phyloP scores from a whole-genome alignment of 2,888 invertebrate genomes.

The Ferrisia virgata region DNA sequence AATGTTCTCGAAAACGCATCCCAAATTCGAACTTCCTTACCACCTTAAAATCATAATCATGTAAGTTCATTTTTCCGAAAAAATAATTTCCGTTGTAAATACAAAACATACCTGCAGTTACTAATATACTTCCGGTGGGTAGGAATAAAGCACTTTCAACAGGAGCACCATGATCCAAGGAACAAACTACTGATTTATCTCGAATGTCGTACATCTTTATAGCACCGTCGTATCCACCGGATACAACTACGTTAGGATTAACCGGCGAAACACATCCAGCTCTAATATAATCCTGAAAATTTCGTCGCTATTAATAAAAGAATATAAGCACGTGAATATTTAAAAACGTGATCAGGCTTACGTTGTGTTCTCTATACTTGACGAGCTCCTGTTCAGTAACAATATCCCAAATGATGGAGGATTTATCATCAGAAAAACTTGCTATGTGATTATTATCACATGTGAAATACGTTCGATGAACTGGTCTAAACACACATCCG shows the following conservation, averaged over 20 bases:
- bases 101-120: slow-evolving; percentile 69
- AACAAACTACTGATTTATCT: slow-evolving; percentile 64
- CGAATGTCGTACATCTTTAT: slow-evolving; percentile 86
- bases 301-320: not conserved
- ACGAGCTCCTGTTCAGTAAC: slow-evolving; percentile 62
- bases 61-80: not conserved
- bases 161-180: slow-evolving; percentile 82
- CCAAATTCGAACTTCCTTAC: slow-evolving; percentile 88
- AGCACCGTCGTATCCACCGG: slow-evolving; percentile 85
- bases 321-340: not conserved
- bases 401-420: slow-evolving; percentile 86
- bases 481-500: slow-evolving; percentile 54
- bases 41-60: slow-evolving; percentile 58
- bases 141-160: slow-evolving; percentile 85
- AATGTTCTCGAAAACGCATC: slow-evolving; percentile 85
- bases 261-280: slow-evolving; percentile 78
- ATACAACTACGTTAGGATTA: slow-evolving; percentile 71
- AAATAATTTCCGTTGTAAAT: not conserved
- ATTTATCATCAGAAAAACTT: slow-evolving; percentile 89
- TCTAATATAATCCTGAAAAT: slow-evolving; percentile 70
- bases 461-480: slow-evolving; percentile 80
- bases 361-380: slow-evolving; percentile 28
- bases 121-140: slow-evolving; percentile 83
- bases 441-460: slow-evolving; percentile 73
- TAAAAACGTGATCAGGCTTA: not conserved